Conservation (phyloP, 2,113 vertebrate species). For the Pithys albifrons region DNA sequence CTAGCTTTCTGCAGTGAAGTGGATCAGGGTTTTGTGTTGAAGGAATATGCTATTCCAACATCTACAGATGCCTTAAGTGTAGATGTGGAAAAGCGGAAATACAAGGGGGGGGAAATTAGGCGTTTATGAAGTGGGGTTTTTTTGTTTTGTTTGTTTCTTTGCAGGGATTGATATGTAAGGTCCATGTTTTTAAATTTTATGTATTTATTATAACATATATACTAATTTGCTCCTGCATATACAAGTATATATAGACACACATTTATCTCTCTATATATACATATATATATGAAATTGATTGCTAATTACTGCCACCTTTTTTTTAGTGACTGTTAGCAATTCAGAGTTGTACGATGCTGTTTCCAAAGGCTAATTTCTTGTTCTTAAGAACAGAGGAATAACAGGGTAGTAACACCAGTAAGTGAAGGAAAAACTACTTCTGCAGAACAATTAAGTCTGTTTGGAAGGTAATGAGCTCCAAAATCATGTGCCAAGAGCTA, state of each 20-base stretch:
- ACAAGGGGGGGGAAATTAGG: neutral
- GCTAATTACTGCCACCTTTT: neutral
- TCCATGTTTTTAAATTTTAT: neutral
- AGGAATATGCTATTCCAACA: neutral
- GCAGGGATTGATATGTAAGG: neutral
- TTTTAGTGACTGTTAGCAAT: neutral
- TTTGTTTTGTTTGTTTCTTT: neutral
- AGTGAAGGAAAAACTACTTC: conserved; percentile 8
- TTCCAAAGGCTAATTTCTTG: neutral
- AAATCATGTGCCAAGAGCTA: neutral
- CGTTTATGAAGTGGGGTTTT: neutral
- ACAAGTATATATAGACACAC: too few relatives aligned
- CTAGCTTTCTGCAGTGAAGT: neutral
- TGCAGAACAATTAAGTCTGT: neutral
- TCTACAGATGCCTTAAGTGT: neutral
- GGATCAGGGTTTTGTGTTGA: neutral
- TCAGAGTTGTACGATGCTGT: neutral
- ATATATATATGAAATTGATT: neutral
- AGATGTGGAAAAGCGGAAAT: neutral
- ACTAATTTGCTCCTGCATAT: neutral
- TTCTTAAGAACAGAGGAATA: neutral
- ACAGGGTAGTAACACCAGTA: neutral
- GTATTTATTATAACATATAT: neutral
- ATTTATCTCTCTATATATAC: fast-evolving
- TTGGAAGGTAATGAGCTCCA: conserved; percentile 3